A percentile compares a stretch with the other conserved stretches of the same genome.
These are phyloP conservation scores for Mythimna albipuncta DNA, from an alignment of 2,888 invertebrate species.

Conservation along the genomic window DNA sequence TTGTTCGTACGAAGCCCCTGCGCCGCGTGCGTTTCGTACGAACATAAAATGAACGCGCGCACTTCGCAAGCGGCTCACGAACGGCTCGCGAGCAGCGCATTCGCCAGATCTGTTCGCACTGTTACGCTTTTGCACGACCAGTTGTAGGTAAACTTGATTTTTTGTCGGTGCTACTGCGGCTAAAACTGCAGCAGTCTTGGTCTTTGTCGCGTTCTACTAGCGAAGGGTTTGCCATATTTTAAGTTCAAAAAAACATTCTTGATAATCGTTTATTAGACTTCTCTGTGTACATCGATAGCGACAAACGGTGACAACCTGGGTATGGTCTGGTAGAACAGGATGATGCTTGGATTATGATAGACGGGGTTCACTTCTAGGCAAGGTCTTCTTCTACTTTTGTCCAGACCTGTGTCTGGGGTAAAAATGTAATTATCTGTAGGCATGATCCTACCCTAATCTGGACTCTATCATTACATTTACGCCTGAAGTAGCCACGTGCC, in stretches of 20 bases:
- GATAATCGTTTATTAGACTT: not conserved
- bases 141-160: not conserved
- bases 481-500: conserved; percentile 81
- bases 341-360: not conserved
- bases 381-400: not conserved
- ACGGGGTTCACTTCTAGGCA: not conserved
- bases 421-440: not conserved
- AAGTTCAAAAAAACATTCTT: not conserved
- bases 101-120: no score
- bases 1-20: no score
- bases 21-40: no score
- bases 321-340: not conserved
- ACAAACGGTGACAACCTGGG: not conserved
- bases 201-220: not conserved
- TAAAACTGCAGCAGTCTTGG: not conserved
- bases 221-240: not conserved
- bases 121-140: no score
- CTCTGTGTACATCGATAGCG: not conserved
- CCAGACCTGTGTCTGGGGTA: not conserved
- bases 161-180: not conserved
- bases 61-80: no score
- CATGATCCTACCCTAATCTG: conserved; percentile 4
- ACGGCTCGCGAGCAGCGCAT: no score
- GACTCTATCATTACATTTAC: conserved; percentile 30
- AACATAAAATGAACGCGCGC: no score